Percentiles rank a stretch among this genome's conserved stretches.
Evolutionary conservation across 2,888 invertebrate species (phyloP).

Genomic region (Argyresthia albistria): DNA sequence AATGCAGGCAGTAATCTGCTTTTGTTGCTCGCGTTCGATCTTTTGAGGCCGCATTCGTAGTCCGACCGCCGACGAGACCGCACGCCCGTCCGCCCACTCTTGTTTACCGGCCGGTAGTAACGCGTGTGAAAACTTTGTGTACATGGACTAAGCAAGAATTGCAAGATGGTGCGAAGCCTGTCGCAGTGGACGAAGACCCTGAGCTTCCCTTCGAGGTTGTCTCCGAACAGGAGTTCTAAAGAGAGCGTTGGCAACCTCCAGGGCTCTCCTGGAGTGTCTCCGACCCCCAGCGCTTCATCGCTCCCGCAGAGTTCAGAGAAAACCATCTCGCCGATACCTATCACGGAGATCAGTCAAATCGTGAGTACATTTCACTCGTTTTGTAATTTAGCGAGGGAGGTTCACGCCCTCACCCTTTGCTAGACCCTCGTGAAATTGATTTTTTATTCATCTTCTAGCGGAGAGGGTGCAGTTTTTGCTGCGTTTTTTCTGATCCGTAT

Average conservation of each 20-base stretch:
- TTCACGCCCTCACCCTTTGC: not conserved
- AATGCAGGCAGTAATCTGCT: conserved; percentile 33
- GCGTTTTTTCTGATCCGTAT: not conserved
- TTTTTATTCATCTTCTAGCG: not conserved
- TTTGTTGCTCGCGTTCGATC: conserved; percentile 25
- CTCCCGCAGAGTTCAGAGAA: conserved; percentile 71
- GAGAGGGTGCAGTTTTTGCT: not conserved
- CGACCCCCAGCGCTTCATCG: conserved; percentile 74
- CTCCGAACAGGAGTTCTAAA: conserved; percentile 85
- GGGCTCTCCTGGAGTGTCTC: conserved; percentile 70
- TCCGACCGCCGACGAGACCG: conserved; percentile 39
- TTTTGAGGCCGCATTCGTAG: conserved; percentile 40
- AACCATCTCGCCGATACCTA: conserved; percentile 72
- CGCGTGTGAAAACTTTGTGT: conserved; percentile 42
- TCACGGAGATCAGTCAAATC: conserved; percentile 78
- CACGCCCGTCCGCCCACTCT: conserved; percentile 28
- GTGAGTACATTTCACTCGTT: conserved; percentile 53
- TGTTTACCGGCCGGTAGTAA: conserved; percentile 33
- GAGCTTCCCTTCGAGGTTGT: conserved; percentile 89
- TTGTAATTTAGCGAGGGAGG: not conserved
- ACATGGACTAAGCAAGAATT: conserved; percentile 34
- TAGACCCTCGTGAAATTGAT: conserved; percentile 3
- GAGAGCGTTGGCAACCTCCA: conserved; percentile 76
- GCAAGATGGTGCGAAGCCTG: conserved; percentile 87
- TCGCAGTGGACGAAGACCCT: conserved; percentile 93